Percentiles rank a stretch among this genome's conserved stretches.
These are phyloP conservation scores for Aleiodes testaceus DNA, from an alignment of 2,888 invertebrate genomes.

Conservation along the genomic window DNA sequence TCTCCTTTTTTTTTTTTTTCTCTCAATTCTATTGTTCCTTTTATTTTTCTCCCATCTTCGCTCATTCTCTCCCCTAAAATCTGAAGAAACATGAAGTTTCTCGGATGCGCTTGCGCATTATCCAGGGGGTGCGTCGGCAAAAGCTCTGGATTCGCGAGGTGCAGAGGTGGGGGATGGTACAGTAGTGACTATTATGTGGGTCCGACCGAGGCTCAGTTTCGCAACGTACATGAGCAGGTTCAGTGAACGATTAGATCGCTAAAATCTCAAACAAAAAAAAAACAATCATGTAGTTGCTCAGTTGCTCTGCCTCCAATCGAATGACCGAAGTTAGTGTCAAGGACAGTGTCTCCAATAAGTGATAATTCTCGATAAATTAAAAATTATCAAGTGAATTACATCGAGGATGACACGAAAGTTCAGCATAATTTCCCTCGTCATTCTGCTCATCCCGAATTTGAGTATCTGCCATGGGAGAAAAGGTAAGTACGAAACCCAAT, in stretches of 20 bases:
- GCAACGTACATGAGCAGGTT: constrained; percentile 61
- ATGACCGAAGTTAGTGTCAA: constrained; percentile 26
- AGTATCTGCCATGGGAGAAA: constrained; percentile 62
- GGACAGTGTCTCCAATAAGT: constrained; percentile 46
- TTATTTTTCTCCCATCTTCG: background rate
- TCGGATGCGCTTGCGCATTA: constrained; percentile 39
- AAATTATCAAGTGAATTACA: background rate
- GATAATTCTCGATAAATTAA: background rate
- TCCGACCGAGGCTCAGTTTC: constrained; percentile 58
- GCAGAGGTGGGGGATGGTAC: constrained; percentile 51
- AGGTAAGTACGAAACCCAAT: constrained; percentile 57
- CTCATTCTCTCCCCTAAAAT: background rate
- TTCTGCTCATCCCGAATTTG: constrained; percentile 59
- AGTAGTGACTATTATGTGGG: constrained; percentile 45
- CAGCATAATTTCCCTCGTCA: constrained; percentile 60
- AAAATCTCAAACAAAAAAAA: constrained; percentile 33
- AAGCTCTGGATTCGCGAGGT: constrained; percentile 46
- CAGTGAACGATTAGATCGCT: constrained; percentile 52
- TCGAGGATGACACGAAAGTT: constrained; percentile 40
- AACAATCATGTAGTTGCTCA: constrained; percentile 57
- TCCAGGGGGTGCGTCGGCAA: constrained; percentile 41
- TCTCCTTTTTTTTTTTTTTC: background rate
- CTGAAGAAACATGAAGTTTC: constrained; percentile 6
- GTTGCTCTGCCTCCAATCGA: constrained; percentile 21
- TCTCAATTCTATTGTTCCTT: background rate